Evolutionary conservation across 1,140 invertebrate genomes (phyloP), one percentile per base, ranked within the genome.

Genomic region (Aradophagus sp.): DNA sequence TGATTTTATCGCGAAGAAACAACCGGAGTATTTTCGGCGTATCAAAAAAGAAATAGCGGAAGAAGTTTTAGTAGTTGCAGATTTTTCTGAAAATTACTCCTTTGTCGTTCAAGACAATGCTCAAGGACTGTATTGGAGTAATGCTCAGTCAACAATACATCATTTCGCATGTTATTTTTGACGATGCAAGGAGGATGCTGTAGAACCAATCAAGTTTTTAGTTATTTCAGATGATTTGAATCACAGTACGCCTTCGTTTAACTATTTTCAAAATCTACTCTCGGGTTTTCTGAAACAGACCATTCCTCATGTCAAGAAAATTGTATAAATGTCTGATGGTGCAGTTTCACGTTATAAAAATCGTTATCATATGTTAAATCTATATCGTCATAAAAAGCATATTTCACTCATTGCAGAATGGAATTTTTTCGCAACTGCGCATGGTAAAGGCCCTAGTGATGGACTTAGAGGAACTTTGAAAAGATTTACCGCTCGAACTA

Each of bases 101-200:
- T 55, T 41, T 6, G n/a, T 59, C 39, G 20, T 47, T 1, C 70
- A 73, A 53, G 42, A 67, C 27, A 23, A 20, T 27, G 38, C 35
- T 7, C 63, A 63, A 14, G 56, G 44, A 3, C 38, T 73, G 23
- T 52, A 68, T 27, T 82, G 77, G 69, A 68, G 53, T 29, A 80
- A 76, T 42, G 32, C 32, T 15, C 76, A 79, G 44, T 53, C 65
- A 8, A 81, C 79, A 2, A 23, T 80, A 17, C 69, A 79, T 68
- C 74, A 76, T 20, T 74, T 80, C 56, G 42, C 55, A 13, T 47
- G 59, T 27, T 73, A 68, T 56, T 75, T 44, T 53, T 41, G 52
- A 36, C 36, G 44, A 38, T 32, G 34, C 11, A 10, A 39, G 31
- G 29, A 41, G 5, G 31, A 34, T 5, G 41, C 44, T 13, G 50